phyloP scores from a whole-genome alignment of 2,113 vertebrate genomes.

The Mobula birostris region DNA sequence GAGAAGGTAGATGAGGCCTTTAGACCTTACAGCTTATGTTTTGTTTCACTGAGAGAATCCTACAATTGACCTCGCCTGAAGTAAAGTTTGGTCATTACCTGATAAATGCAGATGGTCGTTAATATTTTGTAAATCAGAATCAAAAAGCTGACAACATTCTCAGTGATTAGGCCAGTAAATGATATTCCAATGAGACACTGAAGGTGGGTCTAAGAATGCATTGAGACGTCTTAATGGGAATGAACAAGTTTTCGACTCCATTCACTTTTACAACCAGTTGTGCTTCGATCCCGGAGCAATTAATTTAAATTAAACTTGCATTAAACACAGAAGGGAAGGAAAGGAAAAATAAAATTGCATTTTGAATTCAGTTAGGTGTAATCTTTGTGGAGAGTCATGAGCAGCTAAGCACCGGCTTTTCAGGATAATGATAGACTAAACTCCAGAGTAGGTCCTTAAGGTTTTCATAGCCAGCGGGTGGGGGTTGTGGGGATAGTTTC shows the following conservation, averaged over 20 bases:
- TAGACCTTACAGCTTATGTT: not conserved
- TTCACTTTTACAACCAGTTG: constrained; percentile 16
- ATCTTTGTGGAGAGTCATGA: not conserved
- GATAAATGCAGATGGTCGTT: not conserved
- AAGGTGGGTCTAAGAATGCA: not conserved
- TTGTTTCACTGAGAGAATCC: not conserved
- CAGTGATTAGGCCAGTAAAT: not conserved
- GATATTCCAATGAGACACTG: not conserved
- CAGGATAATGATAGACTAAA: constrained; percentile 17
- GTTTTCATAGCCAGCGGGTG: too few relatives aligned
- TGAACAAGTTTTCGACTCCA: constrained; percentile 2
- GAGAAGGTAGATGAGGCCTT: not conserved
- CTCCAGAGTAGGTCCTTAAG: not conserved
- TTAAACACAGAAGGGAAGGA: not conserved
- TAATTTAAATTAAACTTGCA: not conserved
- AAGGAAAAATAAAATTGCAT: constrained; percentile 1
- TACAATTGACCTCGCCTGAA: not conserved
- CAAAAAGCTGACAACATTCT: not conserved
- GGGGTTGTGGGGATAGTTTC: too few relatives aligned
- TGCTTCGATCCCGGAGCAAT: not conserved
- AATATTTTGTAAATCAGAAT: not conserved
- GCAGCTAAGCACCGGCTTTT: not conserved
- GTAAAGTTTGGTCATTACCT: not conserved
- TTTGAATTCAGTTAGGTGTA: not conserved
- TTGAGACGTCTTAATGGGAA: not conserved